Evolutionary conservation across 2,113 vertebrate species (phyloP).

Genomic region (Rattus rattus): DNA sequence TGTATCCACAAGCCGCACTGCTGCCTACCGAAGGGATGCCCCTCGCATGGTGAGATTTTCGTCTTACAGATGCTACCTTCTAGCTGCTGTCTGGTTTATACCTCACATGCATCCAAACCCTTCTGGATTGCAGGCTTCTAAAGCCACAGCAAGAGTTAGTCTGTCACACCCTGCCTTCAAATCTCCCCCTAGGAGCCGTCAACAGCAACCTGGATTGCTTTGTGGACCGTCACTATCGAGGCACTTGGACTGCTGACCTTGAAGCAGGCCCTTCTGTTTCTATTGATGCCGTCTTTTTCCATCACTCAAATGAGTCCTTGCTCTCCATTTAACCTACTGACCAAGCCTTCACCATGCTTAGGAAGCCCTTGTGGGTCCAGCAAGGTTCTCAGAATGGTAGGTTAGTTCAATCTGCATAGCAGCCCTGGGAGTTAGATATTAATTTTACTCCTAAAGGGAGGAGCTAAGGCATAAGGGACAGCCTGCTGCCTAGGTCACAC

Average conservation of each 20-base stretch:
- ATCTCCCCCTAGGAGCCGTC: background rate
- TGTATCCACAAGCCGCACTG: accelerated
- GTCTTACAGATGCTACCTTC: background rate
- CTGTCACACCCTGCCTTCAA: background rate
- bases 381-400: background rate
- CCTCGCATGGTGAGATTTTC: background rate
- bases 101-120: background rate
- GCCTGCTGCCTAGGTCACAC: background rate
- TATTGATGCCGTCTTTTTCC: background rate
- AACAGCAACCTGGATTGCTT: background rate
- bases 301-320: background rate
- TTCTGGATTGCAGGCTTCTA: background rate
- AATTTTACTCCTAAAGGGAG: background rate
- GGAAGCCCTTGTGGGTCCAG: background rate
- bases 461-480: background rate
- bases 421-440: background rate
- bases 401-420: background rate
- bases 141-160: background rate
- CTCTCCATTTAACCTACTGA: background rate
- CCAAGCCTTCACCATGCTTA: background rate
- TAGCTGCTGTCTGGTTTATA: background rate
- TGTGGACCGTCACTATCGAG: background rate
- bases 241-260: background rate
- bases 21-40: background rate
- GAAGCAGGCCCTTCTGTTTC: background rate